These are phyloP conservation scores for Schizaphis graminum DNA, from an alignment of 2,888 invertebrate genomes.

Conservation along the genomic window DNA sequence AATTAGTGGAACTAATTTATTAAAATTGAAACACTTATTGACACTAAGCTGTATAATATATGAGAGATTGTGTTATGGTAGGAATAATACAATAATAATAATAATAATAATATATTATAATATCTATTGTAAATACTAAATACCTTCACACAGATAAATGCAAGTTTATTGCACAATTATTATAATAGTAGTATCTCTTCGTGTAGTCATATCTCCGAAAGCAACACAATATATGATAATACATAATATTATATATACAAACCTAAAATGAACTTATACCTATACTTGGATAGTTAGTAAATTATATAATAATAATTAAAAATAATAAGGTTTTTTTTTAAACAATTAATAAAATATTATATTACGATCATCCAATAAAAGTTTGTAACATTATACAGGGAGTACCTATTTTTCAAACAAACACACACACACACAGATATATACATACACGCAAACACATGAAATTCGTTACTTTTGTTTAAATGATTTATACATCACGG, in stretches of 20 bases:
- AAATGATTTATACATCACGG: neutral
- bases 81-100: neutral
- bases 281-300: neutral
- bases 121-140: neutral
- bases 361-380: neutral
- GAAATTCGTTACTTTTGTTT: neutral
- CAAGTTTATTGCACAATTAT: slow-evolving; percentile 15
- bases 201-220: neutral
- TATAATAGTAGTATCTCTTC: neutral
- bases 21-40: neutral
- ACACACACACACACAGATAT: neutral
- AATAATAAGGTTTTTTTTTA: slow-evolving; percentile 7
- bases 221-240: neutral
- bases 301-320: slow-evolving; percentile 16
- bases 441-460: neutral
- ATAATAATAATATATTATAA: neutral
- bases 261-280: neutral
- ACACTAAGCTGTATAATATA: neutral
- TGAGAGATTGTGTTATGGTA: neutral
- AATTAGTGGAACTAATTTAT: neutral
- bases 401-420: no score
- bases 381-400: neutral
- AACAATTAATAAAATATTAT: neutral
- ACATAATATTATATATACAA: neutral
- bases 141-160: neutral